A percentile compares a stretch with the other conserved stretches of the same genome.
Evolutionary conservation across 2,888 invertebrate species (phyloP).

Genomic region (Entomobrya multifasciata): DNA sequence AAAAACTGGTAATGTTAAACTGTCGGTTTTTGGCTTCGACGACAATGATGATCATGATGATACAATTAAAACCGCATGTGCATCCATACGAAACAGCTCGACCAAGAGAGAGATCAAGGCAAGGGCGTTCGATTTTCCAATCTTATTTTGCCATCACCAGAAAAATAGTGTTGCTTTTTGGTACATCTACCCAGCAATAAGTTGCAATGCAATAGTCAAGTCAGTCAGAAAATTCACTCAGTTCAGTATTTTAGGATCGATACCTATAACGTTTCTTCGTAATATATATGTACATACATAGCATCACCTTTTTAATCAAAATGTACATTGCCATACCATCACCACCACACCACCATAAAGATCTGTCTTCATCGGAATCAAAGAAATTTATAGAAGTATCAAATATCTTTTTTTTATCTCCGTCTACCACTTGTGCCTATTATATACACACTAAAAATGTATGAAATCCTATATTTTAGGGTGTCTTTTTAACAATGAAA

Average conservation of each 20-base stretch:
- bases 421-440: background rate
- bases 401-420: background rate
- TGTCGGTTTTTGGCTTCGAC: no score
- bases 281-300: background rate
- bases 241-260: background rate
- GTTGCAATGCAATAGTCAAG: background rate
- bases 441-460: no score
- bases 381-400: conserved; percentile 14
- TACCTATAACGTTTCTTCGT: conserved; percentile 17
- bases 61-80: conserved; percentile 44
- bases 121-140: conserved; percentile 66
- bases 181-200: background rate
- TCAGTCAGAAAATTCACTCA: background rate
- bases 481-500: conserved; percentile 62
- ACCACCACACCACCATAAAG: conserved; percentile 50
- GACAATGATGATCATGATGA: background rate
- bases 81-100: conserved; percentile 11
- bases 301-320: background rate
- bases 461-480: no score
- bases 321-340: background rate
- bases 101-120: conserved; percentile 65
- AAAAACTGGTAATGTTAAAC: conserved; percentile 5
- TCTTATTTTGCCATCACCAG: conserved; percentile 50
- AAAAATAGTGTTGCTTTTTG: no score
- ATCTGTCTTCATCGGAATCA: conserved; percentile 44